Evolutionary conservation across 2,113 vertebrate species (phyloP), one percentile per base, ranked within the genome.

Genomic region (Fulmarus glacialis): DNA sequence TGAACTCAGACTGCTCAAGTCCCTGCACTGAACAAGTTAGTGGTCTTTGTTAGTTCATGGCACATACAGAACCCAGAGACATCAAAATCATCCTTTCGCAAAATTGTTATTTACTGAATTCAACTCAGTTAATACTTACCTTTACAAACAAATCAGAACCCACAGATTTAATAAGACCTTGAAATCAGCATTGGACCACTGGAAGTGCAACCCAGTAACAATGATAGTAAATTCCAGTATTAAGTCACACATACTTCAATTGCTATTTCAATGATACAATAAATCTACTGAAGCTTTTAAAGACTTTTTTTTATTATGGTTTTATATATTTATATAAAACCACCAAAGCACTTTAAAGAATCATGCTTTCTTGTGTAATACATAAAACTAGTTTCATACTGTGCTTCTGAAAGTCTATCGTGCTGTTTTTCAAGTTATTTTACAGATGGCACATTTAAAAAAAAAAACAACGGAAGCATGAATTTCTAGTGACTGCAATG

Each of bases 241-340:
- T 88, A 58, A 97, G 95, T 96, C 27, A 93, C 16, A 71, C 15
- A 75, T 92, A 89, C 85, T 95, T 96, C 96, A 98, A 98, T 98
- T 97, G 80, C 79, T 95, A 77, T 93, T 98, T 96, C 59, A 97
- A 96, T 96, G 94, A 97, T 34, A 98, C 94, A 97, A 97, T 68
- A 91, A 95, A 90, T 82, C 80, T 97, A 94, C 53, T 56, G 92
- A 66, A 90, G 80, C 74, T 91, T 88, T 96, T 72, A 56, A 96
- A 87, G 71, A 78, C 45, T 95, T 79, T 97, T 34, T 96, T 96
- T 97, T 98, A 97, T 97, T 98, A 94, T 80, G 96, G 97, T 97
- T 98, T 98, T 97, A 97, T 97, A 96, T 93, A 82, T 53, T 50
- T 36, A 90, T 98, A 98, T 98, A 98, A 98, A 98, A 98, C 94